Percentiles rank a stretch among this genome's conserved stretches.
phyloP scores from a whole-genome alignment of 2,797 vertebrate genomes.

The Falco berigora region DNA sequence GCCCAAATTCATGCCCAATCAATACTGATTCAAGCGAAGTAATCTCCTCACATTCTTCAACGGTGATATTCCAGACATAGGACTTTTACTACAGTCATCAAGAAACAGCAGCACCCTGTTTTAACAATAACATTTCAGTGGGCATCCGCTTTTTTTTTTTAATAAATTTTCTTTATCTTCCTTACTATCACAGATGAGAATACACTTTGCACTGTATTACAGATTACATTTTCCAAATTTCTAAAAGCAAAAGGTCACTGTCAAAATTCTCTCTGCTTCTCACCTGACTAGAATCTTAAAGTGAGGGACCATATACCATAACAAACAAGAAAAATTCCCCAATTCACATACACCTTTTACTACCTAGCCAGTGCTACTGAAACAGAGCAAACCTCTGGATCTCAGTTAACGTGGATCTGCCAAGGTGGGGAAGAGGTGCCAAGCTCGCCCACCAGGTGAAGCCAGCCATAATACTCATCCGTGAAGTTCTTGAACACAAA shows the following conservation, averaged over 20 bases:
- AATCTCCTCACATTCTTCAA: background rate
- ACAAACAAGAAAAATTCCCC: background rate
- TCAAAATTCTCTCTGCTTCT: background rate
- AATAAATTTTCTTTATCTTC: background rate
- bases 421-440: background rate
- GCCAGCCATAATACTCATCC: background rate
- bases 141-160: background rate
- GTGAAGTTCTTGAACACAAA: background rate
- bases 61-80: background rate
- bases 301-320: background rate
- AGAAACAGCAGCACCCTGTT: background rate
- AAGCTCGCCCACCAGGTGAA: background rate
- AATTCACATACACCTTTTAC: background rate
- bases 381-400: background rate
- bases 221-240: background rate
- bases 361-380: background rate
- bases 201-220: background rate
- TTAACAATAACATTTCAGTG: background rate
- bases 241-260: background rate
- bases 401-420: background rate
- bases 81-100: too few species aligned
- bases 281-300: background rate
- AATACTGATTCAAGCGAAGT: background rate
- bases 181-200: background rate
- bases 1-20: background rate